A percentile compares a stretch with the other conserved stretches of the same genome.
Evolutionary conservation across 2,888 invertebrate species (phyloP).

Genomic region (Polymixis flavicincta): DNA sequence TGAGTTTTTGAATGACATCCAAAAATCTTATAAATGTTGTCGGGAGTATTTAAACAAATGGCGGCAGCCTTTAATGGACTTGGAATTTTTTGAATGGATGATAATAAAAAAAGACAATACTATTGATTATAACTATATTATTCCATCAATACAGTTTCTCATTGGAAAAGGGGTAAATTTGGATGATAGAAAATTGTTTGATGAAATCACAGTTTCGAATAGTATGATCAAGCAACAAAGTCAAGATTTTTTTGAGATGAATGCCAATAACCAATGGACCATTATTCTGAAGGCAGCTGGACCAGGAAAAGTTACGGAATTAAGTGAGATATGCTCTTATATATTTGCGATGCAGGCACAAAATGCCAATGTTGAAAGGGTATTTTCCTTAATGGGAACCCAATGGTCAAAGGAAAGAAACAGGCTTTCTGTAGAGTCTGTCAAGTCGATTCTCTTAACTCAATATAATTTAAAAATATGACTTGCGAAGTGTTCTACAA

Average conservation of each 20-base stretch:
- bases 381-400: slow-evolving; percentile 35
- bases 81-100: slow-evolving; percentile 19
- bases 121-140: slow-evolving; percentile 19
- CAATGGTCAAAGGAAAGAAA: slow-evolving; percentile 29
- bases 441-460: slow-evolving; percentile 27
- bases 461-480: slow-evolving; percentile 32
- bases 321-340: slow-evolving; percentile 31
- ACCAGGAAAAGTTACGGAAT: slow-evolving; percentile 25
- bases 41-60: slow-evolving; percentile 27
- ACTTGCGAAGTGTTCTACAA: slow-evolving; percentile 32
- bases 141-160: slow-evolving; percentile 16
- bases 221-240: slow-evolving; percentile 18
- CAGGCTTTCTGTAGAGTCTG: slow-evolving; percentile 22
- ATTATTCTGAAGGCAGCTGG: slow-evolving; percentile 25
- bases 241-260: slow-evolving; percentile 27
- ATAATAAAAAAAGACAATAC: slow-evolving; percentile 14
- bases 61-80: slow-evolving; percentile 18
- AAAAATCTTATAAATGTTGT: slow-evolving; percentile 21
- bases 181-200: slow-evolving; percentile 10
- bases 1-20: slow-evolving; percentile 20
- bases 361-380: slow-evolving; percentile 43
- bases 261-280: slow-evolving; percentile 32
- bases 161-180: slow-evolving; percentile 18
- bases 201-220: slow-evolving; percentile 24
- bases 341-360: slow-evolving; percentile 37